These are phyloP conservation scores for Amazonetta brasiliensis DNA, from an alignment of 2,797 vertebrate genomes.

Conservation along the genomic window DNA sequence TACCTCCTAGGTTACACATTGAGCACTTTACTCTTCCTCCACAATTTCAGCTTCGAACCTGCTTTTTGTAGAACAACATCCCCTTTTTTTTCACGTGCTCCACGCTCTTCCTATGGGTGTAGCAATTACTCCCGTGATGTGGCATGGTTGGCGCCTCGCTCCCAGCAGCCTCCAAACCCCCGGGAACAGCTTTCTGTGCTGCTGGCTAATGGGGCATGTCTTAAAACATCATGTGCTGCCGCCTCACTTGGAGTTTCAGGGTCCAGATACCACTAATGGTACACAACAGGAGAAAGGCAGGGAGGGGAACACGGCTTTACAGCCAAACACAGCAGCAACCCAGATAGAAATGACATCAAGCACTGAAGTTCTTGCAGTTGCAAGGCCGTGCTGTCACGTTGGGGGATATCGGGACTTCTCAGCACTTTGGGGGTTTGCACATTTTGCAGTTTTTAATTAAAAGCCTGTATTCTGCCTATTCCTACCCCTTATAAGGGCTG, in stretches of 20 bases:
- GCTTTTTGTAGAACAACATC: background rate
- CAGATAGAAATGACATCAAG: background rate
- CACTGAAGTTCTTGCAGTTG: background rate
- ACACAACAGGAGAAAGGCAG: background rate
- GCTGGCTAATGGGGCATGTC: conserved; percentile 59
- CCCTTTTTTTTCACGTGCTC: background rate
- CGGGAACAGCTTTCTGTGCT: background rate
- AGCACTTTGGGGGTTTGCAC: background rate
- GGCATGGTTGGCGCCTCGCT: background rate
- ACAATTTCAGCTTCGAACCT: background rate
- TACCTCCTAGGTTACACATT: background rate
- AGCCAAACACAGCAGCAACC: background rate
- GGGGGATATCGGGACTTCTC: background rate
- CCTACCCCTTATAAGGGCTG: background rate
- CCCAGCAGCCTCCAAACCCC: conserved; percentile 33
- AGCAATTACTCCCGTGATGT: conserved; percentile 3
- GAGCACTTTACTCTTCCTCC: background rate
- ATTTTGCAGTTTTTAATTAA: conserved; percentile 27
- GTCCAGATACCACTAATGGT: background rate
- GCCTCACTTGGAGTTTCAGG: background rate
- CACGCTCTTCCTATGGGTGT: background rate
- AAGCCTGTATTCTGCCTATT: background rate
- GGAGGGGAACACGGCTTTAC: background rate
- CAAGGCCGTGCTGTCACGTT: background rate
- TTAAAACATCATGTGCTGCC: conserved; percentile 11